phyloP scores from a whole-genome alignment of 1,140 invertebrate genomes.

The Drosophila truncata region DNA sequence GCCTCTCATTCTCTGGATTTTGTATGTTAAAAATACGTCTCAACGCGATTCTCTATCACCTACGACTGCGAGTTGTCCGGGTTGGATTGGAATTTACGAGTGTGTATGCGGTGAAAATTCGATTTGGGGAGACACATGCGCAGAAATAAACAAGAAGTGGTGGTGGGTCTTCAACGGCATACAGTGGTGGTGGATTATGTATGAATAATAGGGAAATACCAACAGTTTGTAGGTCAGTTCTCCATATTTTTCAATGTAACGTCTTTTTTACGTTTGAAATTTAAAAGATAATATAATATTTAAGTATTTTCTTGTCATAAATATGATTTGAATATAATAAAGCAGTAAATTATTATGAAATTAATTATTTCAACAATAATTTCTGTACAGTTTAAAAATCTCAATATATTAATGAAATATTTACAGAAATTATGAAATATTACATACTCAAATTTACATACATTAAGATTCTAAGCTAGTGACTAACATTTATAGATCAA shows the following conservation, averaged over 20 bases:
- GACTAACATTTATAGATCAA: constrained; percentile 16
- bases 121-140: constrained; percentile 41
- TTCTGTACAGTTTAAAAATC: not conserved
- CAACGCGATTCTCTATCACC: constrained; percentile 4
- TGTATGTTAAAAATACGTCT: constrained; percentile 14
- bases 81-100: constrained; percentile 18
- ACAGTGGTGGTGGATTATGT: constrained; percentile 21
- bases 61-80: constrained; percentile 21
- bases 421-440: constrained; percentile 14
- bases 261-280: not conserved
- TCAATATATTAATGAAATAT: not conserved
- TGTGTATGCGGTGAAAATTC: constrained; percentile 42
- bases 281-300: not conserved
- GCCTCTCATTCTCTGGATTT: constrained; percentile 47
- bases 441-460: constrained; percentile 5
- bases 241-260: not conserved
- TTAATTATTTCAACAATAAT: not conserved
- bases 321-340: not conserved
- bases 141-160: constrained; percentile 29
- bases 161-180: constrained; percentile 9
- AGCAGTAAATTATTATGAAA: not conserved
- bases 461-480: constrained; percentile 27
- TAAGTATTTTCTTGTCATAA: not conserved
- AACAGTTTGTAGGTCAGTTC: constrained; percentile 25
- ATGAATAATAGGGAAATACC: not conserved